Conservation (phyloP, 2,888 invertebrate genomes). For the Rhodophaea formosa region DNA sequence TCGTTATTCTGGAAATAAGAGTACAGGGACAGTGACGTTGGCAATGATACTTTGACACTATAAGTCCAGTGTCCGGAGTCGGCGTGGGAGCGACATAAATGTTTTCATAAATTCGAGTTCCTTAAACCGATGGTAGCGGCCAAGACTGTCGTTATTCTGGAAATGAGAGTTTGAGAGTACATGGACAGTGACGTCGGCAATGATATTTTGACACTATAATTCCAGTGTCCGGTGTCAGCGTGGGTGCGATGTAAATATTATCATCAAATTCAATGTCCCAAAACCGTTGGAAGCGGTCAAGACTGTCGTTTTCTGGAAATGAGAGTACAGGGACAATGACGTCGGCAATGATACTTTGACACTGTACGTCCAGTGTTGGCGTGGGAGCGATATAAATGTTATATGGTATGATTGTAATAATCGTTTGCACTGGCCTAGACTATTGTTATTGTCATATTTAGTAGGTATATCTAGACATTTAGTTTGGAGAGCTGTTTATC, state of each 20-base stretch:
- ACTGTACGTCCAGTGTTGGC: conserved; percentile 48
- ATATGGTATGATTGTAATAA: conserved; percentile 50
- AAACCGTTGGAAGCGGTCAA: conserved; percentile 35
- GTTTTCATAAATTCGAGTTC: conserved; percentile 45
- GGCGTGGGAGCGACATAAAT: conserved; percentile 53
- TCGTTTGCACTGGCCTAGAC: conserved; percentile 5
- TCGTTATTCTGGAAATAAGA: conserved; percentile 53
- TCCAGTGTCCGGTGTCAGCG: conserved; percentile 53
- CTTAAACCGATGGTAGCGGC: conserved; percentile 14
- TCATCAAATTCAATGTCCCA: neutral
- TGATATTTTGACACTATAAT: conserved; percentile 54
- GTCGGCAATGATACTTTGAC: conserved; percentile 54
- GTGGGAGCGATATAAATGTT: conserved; percentile 52
- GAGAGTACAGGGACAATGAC: conserved; percentile 54
- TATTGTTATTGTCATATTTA: neutral
- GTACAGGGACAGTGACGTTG: conserved; percentile 56
- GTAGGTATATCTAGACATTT: neutral
- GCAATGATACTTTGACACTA: conserved; percentile 53
- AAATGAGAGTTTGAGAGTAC: conserved; percentile 54
- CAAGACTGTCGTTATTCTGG: conserved; percentile 30
- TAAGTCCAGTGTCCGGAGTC: conserved; percentile 59
- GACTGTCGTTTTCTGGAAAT: conserved; percentile 51
- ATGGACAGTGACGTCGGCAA: conserved; percentile 57
- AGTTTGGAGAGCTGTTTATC: too few species aligned
- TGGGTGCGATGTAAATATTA: too few species aligned